Evolutionary conservation across 2,888 invertebrate species (phyloP).

Genomic region (Dasypolia templi): DNA sequence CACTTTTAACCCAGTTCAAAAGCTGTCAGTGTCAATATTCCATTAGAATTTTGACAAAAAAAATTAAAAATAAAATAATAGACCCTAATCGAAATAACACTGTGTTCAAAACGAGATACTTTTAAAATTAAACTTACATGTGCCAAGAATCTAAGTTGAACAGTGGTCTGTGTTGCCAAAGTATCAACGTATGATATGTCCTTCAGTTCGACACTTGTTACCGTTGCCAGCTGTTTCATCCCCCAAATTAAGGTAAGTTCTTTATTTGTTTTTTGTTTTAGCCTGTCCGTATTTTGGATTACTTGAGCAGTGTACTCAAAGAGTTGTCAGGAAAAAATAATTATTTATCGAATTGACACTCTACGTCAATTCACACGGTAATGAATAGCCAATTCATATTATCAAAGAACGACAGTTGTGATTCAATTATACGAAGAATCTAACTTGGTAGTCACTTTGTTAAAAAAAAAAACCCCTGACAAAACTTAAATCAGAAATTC

Average conservation of each 20-base stretch:
- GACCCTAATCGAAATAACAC: not conserved
- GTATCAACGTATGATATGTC: slow-evolving; percentile 16
- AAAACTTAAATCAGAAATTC: too few species aligned
- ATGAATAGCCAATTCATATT: too few species aligned
- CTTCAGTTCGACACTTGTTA: slow-evolving; percentile 9
- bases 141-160: slow-evolving; percentile 24
- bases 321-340: not conserved
- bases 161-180: slow-evolving; percentile 39
- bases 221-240: slow-evolving; percentile 39
- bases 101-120: not conserved
- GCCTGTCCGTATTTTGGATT: not conserved
- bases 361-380: too few species aligned
- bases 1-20: too few species aligned
- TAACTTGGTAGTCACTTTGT: too few species aligned
- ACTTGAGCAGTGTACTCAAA: not conserved
- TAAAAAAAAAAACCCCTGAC: too few species aligned
- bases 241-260: slow-evolving; percentile 18
- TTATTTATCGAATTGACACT: not conserved
- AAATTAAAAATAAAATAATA: too few species aligned
- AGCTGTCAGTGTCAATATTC: too few species aligned
- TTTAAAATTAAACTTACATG: not conserved
- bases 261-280: slow-evolving; percentile 5
- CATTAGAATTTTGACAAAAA: too few species aligned
- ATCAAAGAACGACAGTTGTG: too few species aligned
- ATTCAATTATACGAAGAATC: too few species aligned